Evolutionary conservation across 2,888 invertebrate species (phyloP).

Genomic region (Aelia acuminata): DNA sequence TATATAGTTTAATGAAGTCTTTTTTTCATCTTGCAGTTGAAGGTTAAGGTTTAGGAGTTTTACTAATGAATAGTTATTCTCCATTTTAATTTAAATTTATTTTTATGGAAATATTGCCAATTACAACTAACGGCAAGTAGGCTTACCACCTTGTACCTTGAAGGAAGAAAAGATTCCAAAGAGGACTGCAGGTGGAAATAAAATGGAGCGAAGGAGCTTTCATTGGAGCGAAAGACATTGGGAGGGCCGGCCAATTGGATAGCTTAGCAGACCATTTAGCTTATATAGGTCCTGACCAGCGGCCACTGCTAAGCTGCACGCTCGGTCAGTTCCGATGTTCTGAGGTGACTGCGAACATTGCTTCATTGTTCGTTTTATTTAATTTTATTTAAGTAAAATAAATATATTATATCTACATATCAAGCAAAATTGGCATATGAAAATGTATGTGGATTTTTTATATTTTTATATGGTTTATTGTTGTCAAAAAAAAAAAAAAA

Average conservation of each 20-base stretch:
- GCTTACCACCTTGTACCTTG: not conserved
- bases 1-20: too few species aligned
- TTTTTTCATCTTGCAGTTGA: too few species aligned
- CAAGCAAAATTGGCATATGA: too few species aligned
- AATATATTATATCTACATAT: too few species aligned
- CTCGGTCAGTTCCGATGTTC: not conserved
- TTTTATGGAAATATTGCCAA: not conserved
- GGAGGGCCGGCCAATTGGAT: not conserved
- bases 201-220: not conserved
- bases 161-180: not conserved
- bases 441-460: too few species aligned
- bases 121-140: not conserved
- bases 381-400: too few species aligned
- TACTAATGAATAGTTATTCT: too few species aligned
- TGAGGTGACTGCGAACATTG: not conserved
- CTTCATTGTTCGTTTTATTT: not conserved
- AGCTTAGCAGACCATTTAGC: not conserved
- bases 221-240: not conserved
- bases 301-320: not conserved
- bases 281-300: not conserved
- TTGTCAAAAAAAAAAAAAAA: too few species aligned
- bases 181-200: not conserved
- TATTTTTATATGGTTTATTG: too few species aligned
- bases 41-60: too few species aligned
- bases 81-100: too few species aligned